Evolutionary conservation across 2,113 vertebrate genomes (phyloP).

Genomic region (Neotoma lepida): DNA sequence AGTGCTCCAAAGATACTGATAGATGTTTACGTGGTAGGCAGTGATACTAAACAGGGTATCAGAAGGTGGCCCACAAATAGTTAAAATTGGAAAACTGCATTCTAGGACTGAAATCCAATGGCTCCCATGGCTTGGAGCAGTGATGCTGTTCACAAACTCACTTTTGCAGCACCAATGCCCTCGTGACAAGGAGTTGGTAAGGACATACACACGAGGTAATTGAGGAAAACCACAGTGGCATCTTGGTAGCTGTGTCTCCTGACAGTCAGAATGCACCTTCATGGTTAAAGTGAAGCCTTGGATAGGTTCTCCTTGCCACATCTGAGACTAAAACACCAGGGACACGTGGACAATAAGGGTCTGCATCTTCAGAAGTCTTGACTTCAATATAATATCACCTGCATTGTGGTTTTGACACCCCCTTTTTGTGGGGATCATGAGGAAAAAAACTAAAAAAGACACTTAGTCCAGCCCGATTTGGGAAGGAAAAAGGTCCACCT

Average conservation of each 20-base stretch:
- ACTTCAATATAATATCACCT: not conserved
- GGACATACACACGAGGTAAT: not conserved
- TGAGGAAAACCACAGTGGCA: not conserved
- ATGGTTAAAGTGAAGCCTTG: not conserved
- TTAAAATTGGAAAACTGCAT: not conserved
- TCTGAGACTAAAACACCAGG: not conserved
- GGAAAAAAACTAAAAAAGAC: not conserved
- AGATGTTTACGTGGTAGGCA: not conserved
- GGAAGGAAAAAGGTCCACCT: too few relatives aligned
- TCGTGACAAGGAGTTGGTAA: not conserved
- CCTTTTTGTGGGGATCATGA: not conserved
- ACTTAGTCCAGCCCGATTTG: not conserved
- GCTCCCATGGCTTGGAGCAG: not conserved
- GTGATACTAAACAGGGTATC: not conserved
- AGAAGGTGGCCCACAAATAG: not conserved
- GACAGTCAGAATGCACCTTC: not conserved
- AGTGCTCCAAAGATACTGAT: not conserved
- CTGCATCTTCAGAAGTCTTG: not conserved
- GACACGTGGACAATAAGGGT: not conserved
- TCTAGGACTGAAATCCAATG: not conserved
- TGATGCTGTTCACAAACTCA: not conserved
- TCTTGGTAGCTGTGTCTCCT: not conserved
- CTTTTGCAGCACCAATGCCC: not conserved
- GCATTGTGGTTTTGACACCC: not conserved
- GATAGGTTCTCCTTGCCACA: not conserved